Base-by-base conservation (phyloP, 2,797 vertebrate genomes). In the Holocentrus rufus region DNA sequence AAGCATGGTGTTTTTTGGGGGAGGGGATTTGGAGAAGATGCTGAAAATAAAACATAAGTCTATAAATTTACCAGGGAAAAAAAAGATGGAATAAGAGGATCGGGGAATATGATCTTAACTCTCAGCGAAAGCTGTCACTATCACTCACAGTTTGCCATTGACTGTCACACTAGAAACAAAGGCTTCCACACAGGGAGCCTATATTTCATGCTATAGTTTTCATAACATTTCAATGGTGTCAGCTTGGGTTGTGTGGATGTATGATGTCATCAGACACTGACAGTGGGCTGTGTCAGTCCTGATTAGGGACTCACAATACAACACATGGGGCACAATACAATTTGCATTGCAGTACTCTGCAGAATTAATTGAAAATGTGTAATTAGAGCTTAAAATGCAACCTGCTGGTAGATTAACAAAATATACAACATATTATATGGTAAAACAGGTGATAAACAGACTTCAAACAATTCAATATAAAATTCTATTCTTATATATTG, bases 91-190 rank as follows among this genome's bases (percentile, higher is more conserved):
- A 55, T 57, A 39, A 66, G 18, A 72, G 34, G 5, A 44, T 74
- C 42, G 42, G 14, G 2, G n/a, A 55, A 50, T 46, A 2, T 61
- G 52, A 76, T 34, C 69, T 59, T 65, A 56, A 66, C 36, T 70
- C 57, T 61, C 34, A 27, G 57, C 18, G 57, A 72, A 69, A 75
- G 73, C 68, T 78, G 67, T 73, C 69, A 56, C 14, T 36, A 54
- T 58, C 58, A 74, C 62, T 66, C 63, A 47, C 53, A 64, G n/a
- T n/a, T 15, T 54, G 39, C 39, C 59, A 25, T 1, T 59, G 20
- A 42, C 59, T 74, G 53, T 55, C 23, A 79, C 76, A 69, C 42
- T 1, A 58, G 52, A 73, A 72, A 77, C 46, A 76, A 75, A 69
- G 53, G 50, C 36, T 17, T 44, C 49, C 56, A 62, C 54, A 58